Base-by-base conservation (phyloP, 2,888 invertebrate species). In the Yponomeuta cagnagella region DNA sequence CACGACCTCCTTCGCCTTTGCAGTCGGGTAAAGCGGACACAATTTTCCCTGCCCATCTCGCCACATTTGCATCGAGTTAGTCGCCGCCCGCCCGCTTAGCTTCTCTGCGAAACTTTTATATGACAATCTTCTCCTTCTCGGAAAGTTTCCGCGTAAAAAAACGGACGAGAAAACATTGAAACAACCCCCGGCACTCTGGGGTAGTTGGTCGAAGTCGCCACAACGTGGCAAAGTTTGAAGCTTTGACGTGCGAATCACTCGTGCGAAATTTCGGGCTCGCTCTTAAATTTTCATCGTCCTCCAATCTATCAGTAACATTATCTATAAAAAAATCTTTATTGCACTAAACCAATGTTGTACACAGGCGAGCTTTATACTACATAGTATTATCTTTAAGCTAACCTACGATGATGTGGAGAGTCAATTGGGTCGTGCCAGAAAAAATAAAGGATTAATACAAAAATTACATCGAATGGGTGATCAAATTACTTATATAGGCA, bases 81-180 rank as follows among this genome's bases (percentile, higher is more conserved):
- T 58, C 52, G 15, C 33, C 65, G 31, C 65, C 10, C 31, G 31
- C 33, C 33, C 33, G 65, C 65, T 65, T 65, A 30, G 65, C 65
- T 65, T 65, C 33, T 31, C 65, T 9, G 12, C 10, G 33, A 65
- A 65, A 65, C 33, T 65, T 65, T 65, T 65, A 65, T 65, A 65
- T 65, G 65, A 65, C 65, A 65, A 65, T 65, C 65, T 65, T 65
- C 65, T 33, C 30, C 12, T 23, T 65, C 65, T 33, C 31, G 12
- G 65, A 31, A 65, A 65, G 65, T 65, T 65, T 33, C 12, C 65
- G 31, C 65, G 30, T 65, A 65, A 65, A 58, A 58, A 58, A 58
- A 58, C 52, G 52, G 15, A 0, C 1, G 52, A 58, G 15, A 15
- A 58, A 58, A 15, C 52, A 58, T 9, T 15, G 15, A 58, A 58